Percentiles rank a stretch among this genome's conserved stretches.
These are phyloP conservation scores for Dermatemys mawii DNA, from an alignment of 2,113 vertebrate genomes.

Conservation along the genomic window DNA sequence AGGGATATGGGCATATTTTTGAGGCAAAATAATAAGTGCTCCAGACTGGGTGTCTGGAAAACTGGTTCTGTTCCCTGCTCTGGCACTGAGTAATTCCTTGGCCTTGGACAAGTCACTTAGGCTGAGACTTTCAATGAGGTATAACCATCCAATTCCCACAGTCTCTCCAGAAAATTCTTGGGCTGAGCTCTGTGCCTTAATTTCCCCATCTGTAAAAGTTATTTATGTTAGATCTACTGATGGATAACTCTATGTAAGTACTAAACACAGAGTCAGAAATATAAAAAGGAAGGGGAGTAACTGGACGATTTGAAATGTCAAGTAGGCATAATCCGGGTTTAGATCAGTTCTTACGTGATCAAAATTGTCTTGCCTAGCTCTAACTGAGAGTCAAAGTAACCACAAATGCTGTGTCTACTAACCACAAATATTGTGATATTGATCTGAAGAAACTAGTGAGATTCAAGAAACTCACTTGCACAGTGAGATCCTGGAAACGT, in stretches of 20 bases:
- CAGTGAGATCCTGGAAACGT: neutral
- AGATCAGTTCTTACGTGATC: neutral
- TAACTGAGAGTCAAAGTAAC: neutral
- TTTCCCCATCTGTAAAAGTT: neutral
- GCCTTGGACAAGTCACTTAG: neutral
- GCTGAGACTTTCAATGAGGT: neutral
- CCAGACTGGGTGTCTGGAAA: neutral
- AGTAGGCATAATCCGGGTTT: neutral
- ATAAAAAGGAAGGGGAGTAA: neutral
- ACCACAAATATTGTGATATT: neutral
- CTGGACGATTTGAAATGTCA: neutral
- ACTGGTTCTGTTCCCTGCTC: neutral
- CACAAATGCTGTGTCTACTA: neutral
- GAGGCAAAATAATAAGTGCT: neutral
- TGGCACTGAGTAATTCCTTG: neutral
- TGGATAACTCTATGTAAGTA: neutral
- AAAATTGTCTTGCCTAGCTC: neutral
- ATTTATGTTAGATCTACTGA: neutral
- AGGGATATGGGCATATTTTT: neutral
- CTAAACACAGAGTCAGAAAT: neutral
- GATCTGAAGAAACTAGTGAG: conserved; percentile 10
- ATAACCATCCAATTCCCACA: neutral
- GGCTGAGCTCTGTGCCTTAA: neutral
- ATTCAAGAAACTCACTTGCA: conserved; percentile 5
- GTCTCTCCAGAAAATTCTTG: neutral